phyloP scores from a whole-genome alignment of 2,888 invertebrate species.

The Napeogenes sylphis region DNA sequence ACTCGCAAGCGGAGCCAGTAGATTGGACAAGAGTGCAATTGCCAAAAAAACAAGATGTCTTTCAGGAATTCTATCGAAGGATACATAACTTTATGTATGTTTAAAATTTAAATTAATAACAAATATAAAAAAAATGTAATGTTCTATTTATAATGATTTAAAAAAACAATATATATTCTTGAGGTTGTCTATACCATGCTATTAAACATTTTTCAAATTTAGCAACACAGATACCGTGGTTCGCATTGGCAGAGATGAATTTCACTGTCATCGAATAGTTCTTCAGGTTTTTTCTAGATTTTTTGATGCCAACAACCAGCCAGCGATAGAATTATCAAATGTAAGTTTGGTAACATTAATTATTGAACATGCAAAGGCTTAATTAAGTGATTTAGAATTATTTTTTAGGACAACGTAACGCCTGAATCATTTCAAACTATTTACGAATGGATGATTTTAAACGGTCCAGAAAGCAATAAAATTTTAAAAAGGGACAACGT shows the following conservation, averaged over 20 bases:
- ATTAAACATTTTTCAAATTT: slow-evolving; percentile 33
- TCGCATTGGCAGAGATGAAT: slow-evolving; percentile 81
- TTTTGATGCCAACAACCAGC: slow-evolving; percentile 71
- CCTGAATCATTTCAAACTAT: slow-evolving; percentile 82
- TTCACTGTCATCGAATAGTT: slow-evolving; percentile 82
- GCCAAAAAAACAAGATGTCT: slow-evolving; percentile 82
- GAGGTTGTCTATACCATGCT: not conserved
- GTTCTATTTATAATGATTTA: too few relatives aligned
- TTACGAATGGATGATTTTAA: slow-evolving; percentile 89
- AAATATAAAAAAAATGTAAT: too few relatives aligned
- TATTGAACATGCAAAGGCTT: too few relatives aligned
- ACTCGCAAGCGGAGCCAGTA: slow-evolving; percentile 74
- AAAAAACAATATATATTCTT: too few relatives aligned
- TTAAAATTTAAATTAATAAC: not conserved
- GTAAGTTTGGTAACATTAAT: slow-evolving; percentile 43
- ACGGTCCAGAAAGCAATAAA: slow-evolving; percentile 79
- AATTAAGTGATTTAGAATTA: too few relatives aligned
- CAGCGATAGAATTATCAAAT: slow-evolving; percentile 55
- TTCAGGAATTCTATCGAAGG: slow-evolving; percentile 80
- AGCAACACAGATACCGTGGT: slow-evolving; percentile 84
- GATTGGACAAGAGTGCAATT: slow-evolving; percentile 80
- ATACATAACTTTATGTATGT: slow-evolving; percentile 82
- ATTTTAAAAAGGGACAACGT: slow-evolving; percentile 83
- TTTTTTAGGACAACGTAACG: slow-evolving; percentile 60
- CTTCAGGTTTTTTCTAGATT: slow-evolving; percentile 83